Evolutionary conservation across 2,113 vertebrate genomes (phyloP).

Genomic region (Gnathochromis pfefferi): DNA sequence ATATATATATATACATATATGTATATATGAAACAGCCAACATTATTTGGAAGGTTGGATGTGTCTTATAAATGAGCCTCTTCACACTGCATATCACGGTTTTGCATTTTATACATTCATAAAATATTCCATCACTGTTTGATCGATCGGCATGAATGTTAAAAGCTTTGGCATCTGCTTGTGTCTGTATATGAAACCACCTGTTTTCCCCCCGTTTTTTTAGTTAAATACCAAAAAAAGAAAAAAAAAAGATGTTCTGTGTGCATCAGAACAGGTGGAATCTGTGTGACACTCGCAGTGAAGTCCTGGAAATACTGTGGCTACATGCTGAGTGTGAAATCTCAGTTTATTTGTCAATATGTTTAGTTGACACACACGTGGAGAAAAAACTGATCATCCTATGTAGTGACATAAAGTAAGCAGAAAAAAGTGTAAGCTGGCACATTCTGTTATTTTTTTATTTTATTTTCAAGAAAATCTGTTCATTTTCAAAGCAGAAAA

Average conservation of each 20-base stretch:
- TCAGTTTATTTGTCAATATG: constrained; percentile 2
- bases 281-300: neutral
- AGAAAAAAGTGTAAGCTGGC: neutral
- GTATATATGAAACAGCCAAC: neutral
- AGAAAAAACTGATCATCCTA: neutral
- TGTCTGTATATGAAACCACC: neutral
- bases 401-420: neutral
- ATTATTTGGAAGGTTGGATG: neutral
- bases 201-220: rapidly evolving
- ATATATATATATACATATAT: rapidly evolving
- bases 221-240: neutral
- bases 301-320: neutral
- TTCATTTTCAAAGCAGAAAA: neutral
- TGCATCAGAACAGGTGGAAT: neutral
- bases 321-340: constrained; percentile 9
- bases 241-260: neutral
- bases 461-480: neutral
- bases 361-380: neutral
- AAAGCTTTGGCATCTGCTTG: neutral
- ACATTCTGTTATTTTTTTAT: neutral
- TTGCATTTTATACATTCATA: neutral
- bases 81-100: neutral
- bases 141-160: neutral
- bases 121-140: neutral
- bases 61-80: neutral